Evolutionary conservation across 2,888 invertebrate species (phyloP), one percentile per base, ranked within the genome.

Genomic region (Drosophila paranaensis): DNA sequence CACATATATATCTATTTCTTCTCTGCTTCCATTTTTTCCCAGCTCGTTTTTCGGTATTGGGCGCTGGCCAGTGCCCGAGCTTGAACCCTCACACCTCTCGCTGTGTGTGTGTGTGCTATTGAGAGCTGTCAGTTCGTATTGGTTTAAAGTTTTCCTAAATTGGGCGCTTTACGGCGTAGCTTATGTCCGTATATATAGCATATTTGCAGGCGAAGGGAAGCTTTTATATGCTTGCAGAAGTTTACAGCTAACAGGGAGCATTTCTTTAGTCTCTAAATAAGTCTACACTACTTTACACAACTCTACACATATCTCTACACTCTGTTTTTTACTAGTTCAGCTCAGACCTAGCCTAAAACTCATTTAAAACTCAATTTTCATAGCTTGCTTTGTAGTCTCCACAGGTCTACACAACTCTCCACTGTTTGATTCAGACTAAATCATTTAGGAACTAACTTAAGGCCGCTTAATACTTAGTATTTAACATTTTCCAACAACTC

Each of bases 111-210:
- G 48, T 64, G 48, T 48, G 27, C 11, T 67, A 79, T 79, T 63
- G 79, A 82, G 73, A 58, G 80, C 77, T 79, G 79, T 76, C 79
- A 79, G 65, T 76, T 79, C 72, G 77, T 76, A 82, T 79, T 82
- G 83, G 77, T 54, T 82, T 68, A 79, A 71, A 79, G 77, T 71
- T 64, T 55, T 40, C 6, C 43, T 27, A 53, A 63, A 64, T 63
- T 80, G 61, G 54, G 33, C 53, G 70, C 61, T 70, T 56, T 35
- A 33, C 25, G 48, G 14, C 46, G 35, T 39, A 27, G 37, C 43
- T 13, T 45, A 16, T 14, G 35, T 46, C 46, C 27, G 27, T 50
- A 50, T 50, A 33, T 50, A 30, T 48, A 20, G 10, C 8, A 10
- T 20, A 43, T 43, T n/a, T 48, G 27, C 48, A 10, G 33, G 33